phyloP scores from a whole-genome alignment of 1,140 invertebrate genomes.

The Triops longicaudatus region DNA sequence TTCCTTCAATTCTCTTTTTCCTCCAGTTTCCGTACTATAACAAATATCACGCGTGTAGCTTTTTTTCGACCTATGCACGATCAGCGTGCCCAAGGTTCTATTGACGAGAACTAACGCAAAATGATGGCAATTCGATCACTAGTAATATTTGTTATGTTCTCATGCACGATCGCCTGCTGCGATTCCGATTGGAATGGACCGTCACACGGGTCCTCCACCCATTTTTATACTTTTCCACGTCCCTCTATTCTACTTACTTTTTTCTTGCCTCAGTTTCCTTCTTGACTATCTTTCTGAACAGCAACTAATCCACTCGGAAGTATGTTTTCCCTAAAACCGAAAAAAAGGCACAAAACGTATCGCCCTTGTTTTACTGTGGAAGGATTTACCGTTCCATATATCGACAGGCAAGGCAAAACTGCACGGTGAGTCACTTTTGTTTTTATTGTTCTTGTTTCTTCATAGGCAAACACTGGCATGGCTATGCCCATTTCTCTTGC shows the following conservation, averaged over 20 bases:
- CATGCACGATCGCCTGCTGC: not conserved
- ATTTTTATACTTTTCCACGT: not conserved
- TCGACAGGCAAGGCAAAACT: not conserved
- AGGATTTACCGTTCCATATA: not conserved
- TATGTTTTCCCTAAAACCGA: not conserved
- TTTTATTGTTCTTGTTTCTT: not conserved
- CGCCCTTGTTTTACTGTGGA: no score
- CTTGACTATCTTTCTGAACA: not conserved
- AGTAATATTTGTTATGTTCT: not conserved
- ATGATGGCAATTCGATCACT: not conserved
- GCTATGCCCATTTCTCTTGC: not conserved
- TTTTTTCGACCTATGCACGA: not conserved
- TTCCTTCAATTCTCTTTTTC: no score
- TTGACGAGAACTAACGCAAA: not conserved
- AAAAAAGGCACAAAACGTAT: not conserved
- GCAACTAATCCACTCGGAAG: not conserved
- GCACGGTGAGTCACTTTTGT: not conserved
- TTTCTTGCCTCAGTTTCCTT: no score
- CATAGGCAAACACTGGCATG: not conserved
- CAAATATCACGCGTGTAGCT: not conserved
- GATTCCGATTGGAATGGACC: conserved; percentile 6
- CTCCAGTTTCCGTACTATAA: no score
- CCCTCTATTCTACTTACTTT: not conserved
- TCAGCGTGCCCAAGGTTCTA: not conserved
- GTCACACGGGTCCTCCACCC: not conserved